Evolutionary conservation across 2,888 invertebrate genomes (phyloP), one percentile per base, ranked within the genome.

Genomic region (Heteropelma amictum): DNA sequence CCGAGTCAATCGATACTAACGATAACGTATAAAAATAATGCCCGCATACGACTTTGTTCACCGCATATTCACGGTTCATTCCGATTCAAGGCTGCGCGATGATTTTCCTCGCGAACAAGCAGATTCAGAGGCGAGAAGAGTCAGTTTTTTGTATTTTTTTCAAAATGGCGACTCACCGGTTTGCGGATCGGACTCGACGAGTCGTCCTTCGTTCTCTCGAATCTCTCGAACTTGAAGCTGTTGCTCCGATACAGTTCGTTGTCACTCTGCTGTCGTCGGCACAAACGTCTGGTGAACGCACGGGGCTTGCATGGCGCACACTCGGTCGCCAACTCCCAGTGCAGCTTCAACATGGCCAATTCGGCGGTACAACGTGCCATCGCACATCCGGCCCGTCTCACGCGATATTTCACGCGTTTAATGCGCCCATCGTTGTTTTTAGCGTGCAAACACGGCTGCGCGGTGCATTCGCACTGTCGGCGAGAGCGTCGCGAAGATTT

Each of bases 171-270:
- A 90, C 92, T 90, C 86, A 95, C 95, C 94, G 95, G 94, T 89
- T 94, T 94, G 78, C 92, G 93, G 79, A 92, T 87, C 45, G 86
- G 90, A 80, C 87, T 86, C 33, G 92, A 90, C 79, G 91, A 91
- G 80, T 92, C 91, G 81, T 94, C 94, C 86, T 92, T 93, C 82
- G 93, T 93, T 81, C 95, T 91, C 83, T 95, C 93, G 86, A 96
- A 96, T 68, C 95, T 91, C 90, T 96, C 95, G 89, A 96, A 96
- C 90, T 95, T 95, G 91, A 96, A 96, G 90, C 96, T 96, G 89
- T 96, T 95, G 80, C 95, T 95, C 81, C 96, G 93, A 86, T 96
- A 96, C 71, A 96, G 92, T 90, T 96, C 95, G 91, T 96, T 96
- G 91, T 95, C 95, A 80, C 93, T 93, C 10, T 93, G 90, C 56